A percentile compares a stretch with the other conserved stretches of the same genome.
These are phyloP conservation scores for Meloidogyne floridensis DNA, from an alignment of 1,140 invertebrate genomes.

Conservation along the genomic window DNA sequence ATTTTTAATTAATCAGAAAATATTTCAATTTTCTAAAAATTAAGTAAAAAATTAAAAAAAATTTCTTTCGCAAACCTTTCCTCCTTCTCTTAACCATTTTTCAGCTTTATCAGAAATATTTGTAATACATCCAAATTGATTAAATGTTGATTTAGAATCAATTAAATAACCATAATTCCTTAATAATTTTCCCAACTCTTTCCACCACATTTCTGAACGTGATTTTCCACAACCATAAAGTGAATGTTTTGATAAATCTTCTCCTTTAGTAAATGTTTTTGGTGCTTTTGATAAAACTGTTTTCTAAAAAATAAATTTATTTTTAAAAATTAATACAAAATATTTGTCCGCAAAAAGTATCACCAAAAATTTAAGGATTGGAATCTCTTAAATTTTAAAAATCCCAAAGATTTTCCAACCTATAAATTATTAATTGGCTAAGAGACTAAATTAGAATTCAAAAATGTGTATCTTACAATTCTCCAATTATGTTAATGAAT, in stretches of 20 bases:
- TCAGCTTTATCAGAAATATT: slow-evolving; percentile 30
- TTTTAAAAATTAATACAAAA: neutral
- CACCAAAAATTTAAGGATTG: too few species aligned
- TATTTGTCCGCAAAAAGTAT: too few species aligned
- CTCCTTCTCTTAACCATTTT: slow-evolving; percentile 19
- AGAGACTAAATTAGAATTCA: too few species aligned
- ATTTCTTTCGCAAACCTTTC: slow-evolving; percentile 17
- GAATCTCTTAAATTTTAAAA: too few species aligned
- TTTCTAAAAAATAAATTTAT: slow-evolving; percentile 17
- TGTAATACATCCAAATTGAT: slow-evolving; percentile 34
- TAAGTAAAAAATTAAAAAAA: neutral
- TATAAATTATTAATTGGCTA: too few species aligned
- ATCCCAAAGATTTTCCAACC: too few species aligned
- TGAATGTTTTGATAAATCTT: neutral
- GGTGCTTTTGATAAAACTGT: neutral
- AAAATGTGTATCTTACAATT: too few species aligned
- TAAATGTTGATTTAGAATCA: slow-evolving; percentile 33
- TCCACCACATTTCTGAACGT: slow-evolving; percentile 36
- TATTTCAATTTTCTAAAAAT: neutral
- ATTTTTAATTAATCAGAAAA: too few species aligned
- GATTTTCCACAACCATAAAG: slow-evolving; percentile 33
- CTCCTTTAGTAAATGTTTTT: neutral
- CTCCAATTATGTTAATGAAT: too few species aligned
- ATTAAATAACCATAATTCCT: slow-evolving; percentile 35
- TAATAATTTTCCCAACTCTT: slow-evolving; percentile 34